Conservation (phyloP, 2,797 vertebrate genomes). For the Babyrousa celebensis region DNA sequence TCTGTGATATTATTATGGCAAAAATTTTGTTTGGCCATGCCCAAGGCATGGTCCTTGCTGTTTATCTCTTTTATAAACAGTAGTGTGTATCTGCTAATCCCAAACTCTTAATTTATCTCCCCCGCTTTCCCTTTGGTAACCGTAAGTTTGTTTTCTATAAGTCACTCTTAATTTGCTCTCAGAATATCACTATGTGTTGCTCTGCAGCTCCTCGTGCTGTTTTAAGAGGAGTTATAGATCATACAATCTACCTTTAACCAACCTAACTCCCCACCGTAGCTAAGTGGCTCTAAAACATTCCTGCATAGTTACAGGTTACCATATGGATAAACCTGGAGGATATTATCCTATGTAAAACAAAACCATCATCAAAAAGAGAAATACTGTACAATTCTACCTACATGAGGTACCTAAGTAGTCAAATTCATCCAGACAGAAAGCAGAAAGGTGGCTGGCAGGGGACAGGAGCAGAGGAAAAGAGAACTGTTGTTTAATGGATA, state of each 20-base stretch:
- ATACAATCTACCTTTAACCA: neutral
- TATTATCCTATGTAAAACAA: neutral
- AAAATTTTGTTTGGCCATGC: too few species aligned
- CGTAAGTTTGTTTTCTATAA: neutral
- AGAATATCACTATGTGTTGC: rapidly evolving
- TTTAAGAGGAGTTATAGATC: neutral
- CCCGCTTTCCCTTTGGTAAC: neutral
- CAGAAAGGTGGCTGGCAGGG: neutral
- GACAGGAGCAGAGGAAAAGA: rapidly evolving
- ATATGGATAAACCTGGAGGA: neutral
- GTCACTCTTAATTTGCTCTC: neutral
- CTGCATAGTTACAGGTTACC: neutral
- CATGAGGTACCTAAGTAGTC: rapidly evolving
- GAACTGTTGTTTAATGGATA: too few species aligned
- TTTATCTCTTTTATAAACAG: neutral
- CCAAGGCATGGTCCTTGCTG: neutral
- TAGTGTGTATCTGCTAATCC: neutral
- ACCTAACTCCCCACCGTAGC: neutral
- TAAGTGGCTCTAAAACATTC: neutral
- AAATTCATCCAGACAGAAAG: neutral
- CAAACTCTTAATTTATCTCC: neutral
- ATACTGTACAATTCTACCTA: neutral
- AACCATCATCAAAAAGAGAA: neutral
- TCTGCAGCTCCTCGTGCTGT: rapidly evolving
- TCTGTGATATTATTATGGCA: neutral